These are phyloP conservation scores for Euthynnus affinis DNA, from an alignment of 2,797 vertebrate species.

Conservation along the genomic window DNA sequence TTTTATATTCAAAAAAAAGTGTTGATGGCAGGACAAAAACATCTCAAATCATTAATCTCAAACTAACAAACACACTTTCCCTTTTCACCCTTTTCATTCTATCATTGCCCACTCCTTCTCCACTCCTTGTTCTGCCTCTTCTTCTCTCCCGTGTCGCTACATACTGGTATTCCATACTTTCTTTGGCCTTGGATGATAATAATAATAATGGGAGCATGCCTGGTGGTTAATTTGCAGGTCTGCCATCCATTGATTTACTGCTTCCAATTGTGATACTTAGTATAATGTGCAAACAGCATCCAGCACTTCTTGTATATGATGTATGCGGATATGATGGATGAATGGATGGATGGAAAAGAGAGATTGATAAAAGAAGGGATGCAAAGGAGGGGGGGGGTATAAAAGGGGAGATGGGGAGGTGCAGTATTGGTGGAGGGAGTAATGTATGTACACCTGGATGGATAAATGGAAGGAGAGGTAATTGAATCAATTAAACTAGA, in stretches of 20 bases:
- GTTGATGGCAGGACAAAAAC: background rate
- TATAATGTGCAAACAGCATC: conserved; percentile 6
- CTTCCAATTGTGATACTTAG: conserved; percentile 29
- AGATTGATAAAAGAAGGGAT: background rate
- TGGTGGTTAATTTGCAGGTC: conserved; percentile 46
- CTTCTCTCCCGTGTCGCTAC: too few species aligned
- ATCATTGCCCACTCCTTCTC: too few species aligned
- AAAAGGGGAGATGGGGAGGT: background rate
- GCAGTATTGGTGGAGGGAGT: background rate
- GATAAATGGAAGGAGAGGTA: background rate
- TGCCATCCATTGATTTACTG: conserved; percentile 53
- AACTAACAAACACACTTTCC: background rate
- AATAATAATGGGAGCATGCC: conserved; percentile 33
- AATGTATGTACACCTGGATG: background rate
- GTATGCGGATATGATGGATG: conserved; percentile 2
- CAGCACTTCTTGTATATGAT: background rate
- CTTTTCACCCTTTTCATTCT: background rate
- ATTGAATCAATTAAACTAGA: background rate
- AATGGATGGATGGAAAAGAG: background rate
- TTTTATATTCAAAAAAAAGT: background rate
- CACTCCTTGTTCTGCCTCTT: too few species aligned
- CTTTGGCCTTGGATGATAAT: conserved; percentile 25
- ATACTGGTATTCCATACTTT: background rate
- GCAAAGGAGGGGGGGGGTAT: too few species aligned
- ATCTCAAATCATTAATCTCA: background rate